Evolutionary conservation across 1,140 invertebrate species (phyloP), one percentile per base, ranked within the genome.

Genomic region (Drosophila bocki): DNA sequence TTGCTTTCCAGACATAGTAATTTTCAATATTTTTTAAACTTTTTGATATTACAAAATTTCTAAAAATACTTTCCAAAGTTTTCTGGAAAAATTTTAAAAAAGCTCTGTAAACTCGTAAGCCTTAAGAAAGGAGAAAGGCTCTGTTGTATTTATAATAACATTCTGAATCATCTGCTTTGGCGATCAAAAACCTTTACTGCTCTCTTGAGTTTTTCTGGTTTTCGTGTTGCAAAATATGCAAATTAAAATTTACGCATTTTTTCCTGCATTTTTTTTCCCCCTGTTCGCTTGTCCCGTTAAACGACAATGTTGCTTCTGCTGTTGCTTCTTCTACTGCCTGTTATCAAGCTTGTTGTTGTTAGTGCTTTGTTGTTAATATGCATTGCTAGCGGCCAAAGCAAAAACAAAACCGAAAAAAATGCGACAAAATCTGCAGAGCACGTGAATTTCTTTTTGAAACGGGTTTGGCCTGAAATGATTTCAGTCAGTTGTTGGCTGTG

Each of bases 381-480:
- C 75, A 85, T 79, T 45, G 80, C 83, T 65, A 39, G 51, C 47
- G 82, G 82, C 41, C 41, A 64, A 72, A 50, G 22, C 42, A 48
- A 60, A 59, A 59, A 45, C 19, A 58, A 48, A 42, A 32, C 58
- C 15, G 12, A 29, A 35, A 62, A 74, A 82, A 68, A 65, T 22
- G 17, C 26, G 26, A 51, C 15, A 48, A 48, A 48, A 48, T 68
- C 44, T 71, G 82, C 75, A 64, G 62, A 71, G 77, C 84, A 90
- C 86, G 82, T 90, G 86, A 79, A 90, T 90, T 91, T 90, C 85
- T 85, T 90, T 90, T 78, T 60, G 63, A 80, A 88, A 88, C 80
- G 65, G 59, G 84, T 84, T 88, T 84, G 74, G 59, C 57, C 61
- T 75, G 71, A 57, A 85, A 86, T 60, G 53, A 85, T 75, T 75